Evolutionary conservation across 2,797 vertebrate species (phyloP), one percentile per base, ranked within the genome.

Genomic region (Phrynocephalus vlangalii): DNA sequence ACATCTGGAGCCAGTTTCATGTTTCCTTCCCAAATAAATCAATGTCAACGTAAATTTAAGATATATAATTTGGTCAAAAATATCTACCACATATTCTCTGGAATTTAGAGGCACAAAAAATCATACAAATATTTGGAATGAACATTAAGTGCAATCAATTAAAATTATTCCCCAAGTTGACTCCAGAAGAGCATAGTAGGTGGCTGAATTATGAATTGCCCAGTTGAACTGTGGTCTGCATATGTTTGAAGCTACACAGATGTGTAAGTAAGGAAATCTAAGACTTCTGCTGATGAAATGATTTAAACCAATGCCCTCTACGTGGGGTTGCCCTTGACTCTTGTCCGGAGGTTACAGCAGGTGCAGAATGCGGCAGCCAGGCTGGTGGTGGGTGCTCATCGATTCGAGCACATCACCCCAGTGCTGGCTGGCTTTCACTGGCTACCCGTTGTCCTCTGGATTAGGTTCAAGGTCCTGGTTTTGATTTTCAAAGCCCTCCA

Each of bases 151-250:
- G 71, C 16, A 66, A 15, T 81, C 6, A 7, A 1, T 71, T 30
- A 63, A 20, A 0, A 6, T 20, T 50, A 4, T 0, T 3, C 66
- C 60, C 33, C 28, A 66, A 82, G 26, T 1, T 3, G 3, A 22
- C 71, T 89, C 80, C 66, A 73, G 26, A 85, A 30, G 82, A 38
- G 26, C 33, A 38, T 87, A 83, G 81, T 8, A 83, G 0, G 28
- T 5, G 3, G 30, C 5, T 67, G 88, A 86, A 26, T 87, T 20
- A 88, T 8, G 6, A 79, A 91, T 52, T 1, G 30, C 0, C 1
- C 66, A 24, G 68, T n/a, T 83, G 5, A 44, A 72, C 76, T 5
- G 7, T 13, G 9, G 1, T 1, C 0, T 28, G 63, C 1, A 2
- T 20, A 44, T 52, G 20, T 71, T 6, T 30, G 30, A 7, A 79